These are phyloP conservation scores for Ips typographus DNA, from an alignment of 1,140 invertebrate genomes.

Conservation along the genomic window DNA sequence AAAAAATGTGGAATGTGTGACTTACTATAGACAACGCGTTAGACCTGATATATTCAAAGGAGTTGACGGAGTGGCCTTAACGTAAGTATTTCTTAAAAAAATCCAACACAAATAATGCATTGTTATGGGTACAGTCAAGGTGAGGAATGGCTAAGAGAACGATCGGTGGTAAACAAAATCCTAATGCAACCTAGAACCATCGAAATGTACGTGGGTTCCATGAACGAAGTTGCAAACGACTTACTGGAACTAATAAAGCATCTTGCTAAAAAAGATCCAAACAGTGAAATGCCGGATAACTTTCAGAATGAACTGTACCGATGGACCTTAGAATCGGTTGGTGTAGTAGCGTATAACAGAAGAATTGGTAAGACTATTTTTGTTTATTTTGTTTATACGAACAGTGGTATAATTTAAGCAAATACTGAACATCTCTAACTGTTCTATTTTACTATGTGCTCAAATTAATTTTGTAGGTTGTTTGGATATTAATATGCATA, in stretches of 20 bases:
- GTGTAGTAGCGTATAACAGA: slow-evolving; percentile 66
- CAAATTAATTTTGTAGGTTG: slow-evolving; percentile 21
- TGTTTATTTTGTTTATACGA: no score
- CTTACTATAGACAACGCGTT: slow-evolving; percentile 29
- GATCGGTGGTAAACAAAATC: slow-evolving; percentile 57
- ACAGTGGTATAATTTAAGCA: no score
- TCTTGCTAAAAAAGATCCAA: slow-evolving; percentile 52
- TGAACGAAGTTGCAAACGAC: slow-evolving; percentile 55
- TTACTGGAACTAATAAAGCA: slow-evolving; percentile 58
- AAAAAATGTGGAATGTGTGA: slow-evolving; percentile 22
- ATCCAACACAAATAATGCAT: no score
- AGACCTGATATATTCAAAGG: slow-evolving; percentile 33
- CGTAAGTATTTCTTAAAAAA: slow-evolving; percentile 19
- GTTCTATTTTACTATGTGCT: no score
- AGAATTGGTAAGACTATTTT: slow-evolving; percentile 57
- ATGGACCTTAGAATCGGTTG: slow-evolving; percentile 71
- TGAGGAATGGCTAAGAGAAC: slow-evolving; percentile 58
- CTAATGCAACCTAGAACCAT: slow-evolving; percentile 59
- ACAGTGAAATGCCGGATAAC: slow-evolving; percentile 54
- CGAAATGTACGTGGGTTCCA: slow-evolving; percentile 54
- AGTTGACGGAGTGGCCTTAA: slow-evolving; percentile 27
- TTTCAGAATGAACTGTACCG: slow-evolving; percentile 67
- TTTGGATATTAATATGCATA: slow-evolving; percentile 25
- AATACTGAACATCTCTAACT: no score
- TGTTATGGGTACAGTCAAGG: slow-evolving; percentile 53